Evolutionary conservation across 2,888 invertebrate species (phyloP).

Genomic region (Andrena haemorrhoa): DNA sequence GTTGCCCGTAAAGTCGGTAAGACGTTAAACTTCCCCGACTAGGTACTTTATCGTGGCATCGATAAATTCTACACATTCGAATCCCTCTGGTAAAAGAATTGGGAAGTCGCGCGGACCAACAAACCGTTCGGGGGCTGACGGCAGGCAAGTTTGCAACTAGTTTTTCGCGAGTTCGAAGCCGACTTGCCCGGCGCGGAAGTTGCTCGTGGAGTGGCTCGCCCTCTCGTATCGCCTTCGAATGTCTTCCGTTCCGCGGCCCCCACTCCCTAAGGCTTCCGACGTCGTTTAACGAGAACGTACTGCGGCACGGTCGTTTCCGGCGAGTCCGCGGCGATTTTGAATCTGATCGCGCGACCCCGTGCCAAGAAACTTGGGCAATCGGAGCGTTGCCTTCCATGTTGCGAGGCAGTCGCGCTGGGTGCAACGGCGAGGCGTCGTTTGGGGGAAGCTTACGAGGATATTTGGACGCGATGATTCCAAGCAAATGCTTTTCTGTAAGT

Average conservation of each 20-base stretch:
- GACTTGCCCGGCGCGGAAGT: constrained; percentile 33
- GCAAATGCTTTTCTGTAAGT: neutral
- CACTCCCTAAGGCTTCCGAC: neutral
- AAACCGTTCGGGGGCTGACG: constrained; percentile 53
- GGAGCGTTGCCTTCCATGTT: neutral
- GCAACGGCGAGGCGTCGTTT: neutral
- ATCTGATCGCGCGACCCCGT: neutral
- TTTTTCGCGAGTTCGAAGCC: constrained; percentile 54
- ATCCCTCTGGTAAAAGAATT: constrained; percentile 62
- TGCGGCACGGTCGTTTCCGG: neutral
- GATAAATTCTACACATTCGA: constrained; percentile 69
- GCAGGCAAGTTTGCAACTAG: constrained; percentile 61
- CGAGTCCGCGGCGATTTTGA: neutral
- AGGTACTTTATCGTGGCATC: constrained; percentile 65
- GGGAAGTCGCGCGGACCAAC: constrained; percentile 59
- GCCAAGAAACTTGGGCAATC: constrained; percentile 20
- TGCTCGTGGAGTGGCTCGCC: constrained; percentile 33
- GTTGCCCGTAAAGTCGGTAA: constrained; percentile 35
- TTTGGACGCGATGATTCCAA: neutral
- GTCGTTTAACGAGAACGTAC: constrained; percentile 20
- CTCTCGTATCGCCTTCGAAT: constrained; percentile 48
- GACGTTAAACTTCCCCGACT: constrained; percentile 62
- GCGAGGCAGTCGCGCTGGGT: neutral
- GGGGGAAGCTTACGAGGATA: neutral
- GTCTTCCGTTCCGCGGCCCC: constrained; percentile 44